Conservation (phyloP, 2,113 vertebrate genomes). For the Campylomormyrus numenius region DNA sequence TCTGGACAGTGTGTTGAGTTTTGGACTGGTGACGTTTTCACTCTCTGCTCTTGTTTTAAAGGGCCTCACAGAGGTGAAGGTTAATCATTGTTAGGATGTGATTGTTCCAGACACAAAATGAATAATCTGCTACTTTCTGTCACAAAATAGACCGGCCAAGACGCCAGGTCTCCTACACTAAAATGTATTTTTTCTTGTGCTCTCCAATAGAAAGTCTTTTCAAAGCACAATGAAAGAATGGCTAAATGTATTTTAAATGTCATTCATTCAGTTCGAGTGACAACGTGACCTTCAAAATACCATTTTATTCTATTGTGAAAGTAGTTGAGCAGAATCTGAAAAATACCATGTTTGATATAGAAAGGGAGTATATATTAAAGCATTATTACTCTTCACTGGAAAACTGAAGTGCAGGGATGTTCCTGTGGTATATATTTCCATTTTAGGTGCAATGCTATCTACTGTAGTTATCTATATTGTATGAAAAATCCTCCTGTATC, state of each 20-base stretch:
- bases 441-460: background rate
- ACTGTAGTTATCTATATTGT: background rate
- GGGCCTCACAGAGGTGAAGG: background rate
- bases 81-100: background rate
- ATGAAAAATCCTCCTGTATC: background rate
- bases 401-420: background rate
- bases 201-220: conserved; percentile 42
- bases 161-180: conserved; percentile 28
- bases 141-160: conserved; percentile 31
- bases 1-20: background rate
- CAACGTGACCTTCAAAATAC: conserved; percentile 65
- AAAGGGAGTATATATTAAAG: conserved; percentile 38
- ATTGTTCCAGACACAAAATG: conserved; percentile 33
- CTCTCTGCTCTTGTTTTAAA: background rate
- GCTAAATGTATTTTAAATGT: conserved; percentile 67
- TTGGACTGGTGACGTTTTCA: background rate
- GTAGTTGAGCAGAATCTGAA: conserved; percentile 44
- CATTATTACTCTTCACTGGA: conserved; percentile 14
- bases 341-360: conserved; percentile 67
- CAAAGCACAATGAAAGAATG: conserved; percentile 57
- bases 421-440: background rate
- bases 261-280: conserved; percentile 66
- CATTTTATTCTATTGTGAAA: conserved; percentile 56
- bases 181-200: conserved; percentile 40
- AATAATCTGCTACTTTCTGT: conserved; percentile 39